These are phyloP conservation scores for Sinosuthora webbiana DNA, from an alignment of 2,113 vertebrate species.

Conservation along the genomic window DNA sequence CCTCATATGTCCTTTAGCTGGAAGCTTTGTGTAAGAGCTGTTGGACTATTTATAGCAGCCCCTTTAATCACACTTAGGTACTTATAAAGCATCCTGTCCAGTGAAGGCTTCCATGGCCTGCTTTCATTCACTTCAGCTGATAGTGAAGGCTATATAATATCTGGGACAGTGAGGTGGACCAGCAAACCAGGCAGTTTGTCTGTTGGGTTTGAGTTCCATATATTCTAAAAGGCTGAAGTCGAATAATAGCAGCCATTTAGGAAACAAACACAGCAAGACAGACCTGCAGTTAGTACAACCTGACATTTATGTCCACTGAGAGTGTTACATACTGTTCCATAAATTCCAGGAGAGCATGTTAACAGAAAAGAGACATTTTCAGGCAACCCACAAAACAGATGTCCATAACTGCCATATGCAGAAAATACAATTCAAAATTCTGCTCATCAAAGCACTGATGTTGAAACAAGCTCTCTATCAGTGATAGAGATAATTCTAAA, in stretches of 20 bases:
- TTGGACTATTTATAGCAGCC: constrained; percentile 58
- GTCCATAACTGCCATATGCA: background rate
- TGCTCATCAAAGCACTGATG: background rate
- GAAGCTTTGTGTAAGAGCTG: background rate
- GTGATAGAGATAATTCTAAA: background rate
- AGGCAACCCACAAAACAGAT: background rate
- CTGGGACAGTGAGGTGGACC: background rate
- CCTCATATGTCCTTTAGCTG: background rate
- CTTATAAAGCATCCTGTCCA: constrained; percentile 29
- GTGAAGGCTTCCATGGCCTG: background rate
- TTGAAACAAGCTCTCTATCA: background rate
- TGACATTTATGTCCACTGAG: background rate
- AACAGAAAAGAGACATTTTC: background rate
- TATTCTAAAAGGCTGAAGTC: background rate
- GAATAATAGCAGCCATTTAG: background rate
- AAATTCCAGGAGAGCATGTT: background rate
- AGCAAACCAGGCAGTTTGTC: background rate
- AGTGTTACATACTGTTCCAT: background rate
- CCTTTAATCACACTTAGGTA: background rate
- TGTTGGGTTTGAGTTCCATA: background rate
- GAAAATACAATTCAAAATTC: background rate
- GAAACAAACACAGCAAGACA: background rate
- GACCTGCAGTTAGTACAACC: background rate
- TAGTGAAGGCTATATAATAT: constrained; percentile 4
- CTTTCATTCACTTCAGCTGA: constrained; percentile 31